Evolutionary conservation across 2,113 vertebrate species (phyloP), one percentile per base, ranked within the genome.

Genomic region (Hyaena hyaena): DNA sequence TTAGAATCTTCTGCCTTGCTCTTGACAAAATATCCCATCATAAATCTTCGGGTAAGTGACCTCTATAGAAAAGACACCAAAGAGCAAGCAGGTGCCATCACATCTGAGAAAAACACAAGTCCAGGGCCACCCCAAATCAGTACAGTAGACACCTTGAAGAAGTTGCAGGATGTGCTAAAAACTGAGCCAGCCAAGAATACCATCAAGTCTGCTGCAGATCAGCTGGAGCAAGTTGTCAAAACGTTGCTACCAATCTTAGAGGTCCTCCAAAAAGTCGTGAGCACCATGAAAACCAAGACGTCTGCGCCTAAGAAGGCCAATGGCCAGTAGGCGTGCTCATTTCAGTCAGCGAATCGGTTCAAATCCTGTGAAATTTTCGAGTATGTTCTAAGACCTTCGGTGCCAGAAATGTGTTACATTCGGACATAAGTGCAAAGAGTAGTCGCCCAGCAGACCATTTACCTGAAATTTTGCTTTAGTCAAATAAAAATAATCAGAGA

Each of bases 21-120:
- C 19, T 68, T 98, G 94, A 2, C 89, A 69, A 87, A 39, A 79
- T 97, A 73, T 11, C 97, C 98, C 43, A 96, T 98, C 39, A 96
- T 98, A 84, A 96, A 92, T 87, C 98, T 98, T 61, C 96, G 48
- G 12, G 92, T 98, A 61, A 91, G 95, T 80, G 98, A 98, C 61
- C 95, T 98, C 93, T 69, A 39, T n/a, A 86, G n/a, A 28, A 95
- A 93, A 87, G 91, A 95, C 73, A 92, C 83, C 92, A 17, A 83
- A 98, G 93, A 97, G 77, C 84, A 92, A 63, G n/a, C 95, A 79
- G 94, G 77, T n/a, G 31, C 73, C 26, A 86, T 28, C 48, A 93
- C 95, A 63, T 93, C 95, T 31, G 53, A 88, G 50, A 82, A 96
- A 91, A 85, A 2, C 24, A 33, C 0, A 39, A 91, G n/a, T 61